Conservation (phyloP, 2,113 vertebrate genomes). For the Phalacrocorax carbo region DNA sequence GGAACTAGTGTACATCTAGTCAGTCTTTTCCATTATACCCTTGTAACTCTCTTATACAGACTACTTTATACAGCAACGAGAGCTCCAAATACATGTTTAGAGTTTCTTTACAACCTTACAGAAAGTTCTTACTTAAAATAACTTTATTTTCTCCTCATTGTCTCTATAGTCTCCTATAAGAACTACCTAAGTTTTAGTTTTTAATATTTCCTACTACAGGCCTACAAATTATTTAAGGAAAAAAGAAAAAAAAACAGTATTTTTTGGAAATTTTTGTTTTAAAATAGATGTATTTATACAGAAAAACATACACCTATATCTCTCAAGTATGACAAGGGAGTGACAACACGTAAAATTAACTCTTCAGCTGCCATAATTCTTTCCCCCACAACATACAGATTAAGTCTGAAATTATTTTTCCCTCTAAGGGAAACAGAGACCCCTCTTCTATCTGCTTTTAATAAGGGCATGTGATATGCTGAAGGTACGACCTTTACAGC, state of each 20-base stretch:
- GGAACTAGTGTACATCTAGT: background rate
- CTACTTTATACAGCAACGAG: background rate
- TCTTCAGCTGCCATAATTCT: background rate
- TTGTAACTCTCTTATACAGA: background rate
- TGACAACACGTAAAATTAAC: background rate
- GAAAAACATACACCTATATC: background rate
- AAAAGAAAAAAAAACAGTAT: too few relatives aligned
- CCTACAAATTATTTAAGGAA: background rate
- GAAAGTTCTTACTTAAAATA: background rate
- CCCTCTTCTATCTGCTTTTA: background rate
- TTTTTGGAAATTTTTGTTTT: background rate
- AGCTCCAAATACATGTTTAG: background rate
- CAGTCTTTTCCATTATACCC: background rate
- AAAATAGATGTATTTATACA: background rate
- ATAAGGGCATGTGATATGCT: background rate
- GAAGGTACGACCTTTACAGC: background rate
- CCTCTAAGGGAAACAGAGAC: background rate
- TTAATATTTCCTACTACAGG: background rate
- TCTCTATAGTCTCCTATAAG: background rate
- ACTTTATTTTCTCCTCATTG: background rate
- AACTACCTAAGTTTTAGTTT: background rate
- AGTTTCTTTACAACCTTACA: background rate
- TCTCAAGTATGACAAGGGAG: background rate
- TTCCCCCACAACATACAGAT: background rate
- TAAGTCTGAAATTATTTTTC: background rate